Evolutionary conservation across 1,140 invertebrate genomes (phyloP).

Genomic region (Monomorium pharaonis): DNA sequence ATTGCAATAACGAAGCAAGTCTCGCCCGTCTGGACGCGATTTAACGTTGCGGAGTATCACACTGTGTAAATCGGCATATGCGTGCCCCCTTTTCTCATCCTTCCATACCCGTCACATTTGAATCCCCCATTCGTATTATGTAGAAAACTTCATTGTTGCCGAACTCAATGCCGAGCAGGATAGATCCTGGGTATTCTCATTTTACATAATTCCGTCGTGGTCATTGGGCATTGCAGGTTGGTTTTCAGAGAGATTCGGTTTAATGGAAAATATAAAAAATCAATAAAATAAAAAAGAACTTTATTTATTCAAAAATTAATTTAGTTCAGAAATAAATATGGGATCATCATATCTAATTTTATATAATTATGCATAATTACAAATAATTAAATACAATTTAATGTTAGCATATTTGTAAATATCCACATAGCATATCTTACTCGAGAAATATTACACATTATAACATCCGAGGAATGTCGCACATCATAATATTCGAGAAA

Average conservation of each 20-base stretch:
- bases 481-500: too few relatives aligned
- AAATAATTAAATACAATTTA: too few relatives aligned
- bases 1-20: background rate
- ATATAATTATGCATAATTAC: too few relatives aligned
- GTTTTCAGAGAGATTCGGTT: background rate
- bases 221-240: background rate
- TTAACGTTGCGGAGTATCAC: slow-evolving; percentile 36
- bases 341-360: too few relatives aligned
- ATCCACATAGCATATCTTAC: too few relatives aligned
- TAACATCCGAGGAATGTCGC: too few relatives aligned
- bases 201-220: slow-evolving; percentile 68
- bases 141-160: slow-evolving; percentile 71
- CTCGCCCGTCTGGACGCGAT: slow-evolving; percentile 28
- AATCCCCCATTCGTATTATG: slow-evolving; percentile 65
- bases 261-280: background rate
- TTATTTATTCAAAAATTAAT: too few relatives aligned
- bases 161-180: slow-evolving; percentile 57
- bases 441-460: too few relatives aligned
- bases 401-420: too few relatives aligned
- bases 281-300: too few relatives aligned
- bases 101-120: slow-evolving; percentile 47
- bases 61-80: slow-evolving; percentile 68
- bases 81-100: slow-evolving; percentile 59
- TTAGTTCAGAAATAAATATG: too few relatives aligned
- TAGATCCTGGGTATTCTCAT: slow-evolving; percentile 62